Conservation (phyloP, 2,113 vertebrate species). For the Zeus faber region DNA sequence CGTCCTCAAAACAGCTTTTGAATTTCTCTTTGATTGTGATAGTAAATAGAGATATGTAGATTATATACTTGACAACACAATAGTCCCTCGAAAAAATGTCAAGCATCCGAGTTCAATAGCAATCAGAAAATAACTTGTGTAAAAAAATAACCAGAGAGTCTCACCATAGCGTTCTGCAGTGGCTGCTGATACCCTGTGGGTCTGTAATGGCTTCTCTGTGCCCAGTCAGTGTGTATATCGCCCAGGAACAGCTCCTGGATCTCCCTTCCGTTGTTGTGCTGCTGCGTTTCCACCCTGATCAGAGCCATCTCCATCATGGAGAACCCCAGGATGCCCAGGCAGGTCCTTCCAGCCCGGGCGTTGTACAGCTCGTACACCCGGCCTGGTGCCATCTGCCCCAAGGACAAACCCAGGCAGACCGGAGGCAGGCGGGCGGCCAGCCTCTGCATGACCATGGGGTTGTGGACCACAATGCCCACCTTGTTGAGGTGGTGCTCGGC, state of each 20-base stretch:
- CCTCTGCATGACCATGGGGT: slow-evolving; percentile 66
- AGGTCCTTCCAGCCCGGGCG: slow-evolving; percentile 67
- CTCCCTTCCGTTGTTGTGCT: slow-evolving; percentile 53
- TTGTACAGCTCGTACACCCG: slow-evolving; percentile 81
- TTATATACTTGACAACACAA: too few species aligned
- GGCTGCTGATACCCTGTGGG: slow-evolving; percentile 87
- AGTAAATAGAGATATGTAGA: too few species aligned
- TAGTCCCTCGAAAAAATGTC: too few species aligned
- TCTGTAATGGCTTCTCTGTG: slow-evolving; percentile 79
- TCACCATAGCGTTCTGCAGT: slow-evolving; percentile 86
- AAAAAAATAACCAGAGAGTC: slow-evolving; percentile 11
- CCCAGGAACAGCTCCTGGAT: slow-evolving; percentile 87
- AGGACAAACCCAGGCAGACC: slow-evolving; percentile 66
- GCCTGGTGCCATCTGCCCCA: slow-evolving; percentile 64
- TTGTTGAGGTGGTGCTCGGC: slow-evolving; percentile 85
- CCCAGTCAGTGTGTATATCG: slow-evolving; percentile 84
- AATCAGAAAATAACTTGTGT: too few species aligned
- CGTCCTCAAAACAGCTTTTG: too few species aligned
- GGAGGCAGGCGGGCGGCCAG: slow-evolving; percentile 66
- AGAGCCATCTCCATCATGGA: slow-evolving; percentile 87
- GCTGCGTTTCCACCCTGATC: slow-evolving; percentile 76
- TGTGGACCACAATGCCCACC: slow-evolving; percentile 85
- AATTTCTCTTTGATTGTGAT: too few species aligned
- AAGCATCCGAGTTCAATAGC: too few species aligned
- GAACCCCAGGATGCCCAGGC: slow-evolving; percentile 78